These are phyloP conservation scores for Hybos culiciformis DNA, from an alignment of 2,888 invertebrate genomes.

Conservation along the genomic window DNA sequence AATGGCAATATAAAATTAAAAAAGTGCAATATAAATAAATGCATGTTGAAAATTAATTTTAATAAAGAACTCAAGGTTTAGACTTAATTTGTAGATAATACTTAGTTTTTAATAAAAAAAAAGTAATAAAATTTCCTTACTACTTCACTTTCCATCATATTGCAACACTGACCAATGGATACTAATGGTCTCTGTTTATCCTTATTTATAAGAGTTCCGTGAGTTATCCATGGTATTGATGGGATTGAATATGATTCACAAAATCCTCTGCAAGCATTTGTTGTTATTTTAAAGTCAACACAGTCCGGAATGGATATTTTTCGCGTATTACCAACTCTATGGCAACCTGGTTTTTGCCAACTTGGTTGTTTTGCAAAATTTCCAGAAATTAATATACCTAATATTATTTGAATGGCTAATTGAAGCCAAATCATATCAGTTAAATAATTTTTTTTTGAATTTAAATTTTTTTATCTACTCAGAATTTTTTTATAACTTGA, in stretches of 20 bases:
- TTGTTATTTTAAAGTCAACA: constrained; percentile 69
- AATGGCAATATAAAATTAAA: neutral
- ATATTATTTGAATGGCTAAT: constrained; percentile 6
- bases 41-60: neutral
- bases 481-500: no score
- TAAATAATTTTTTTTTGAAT: neutral
- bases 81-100: neutral
- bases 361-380: constrained; percentile 36
- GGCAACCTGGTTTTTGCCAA: constrained; percentile 70
- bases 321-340: constrained; percentile 67
- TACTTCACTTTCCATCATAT: constrained; percentile 78
- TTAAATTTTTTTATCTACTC: no score
- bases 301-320: constrained; percentile 73
- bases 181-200: constrained; percentile 52
- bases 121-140: constrained; percentile 40
- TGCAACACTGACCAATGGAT: constrained; percentile 77
- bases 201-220: constrained; percentile 26
- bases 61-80: neutral
- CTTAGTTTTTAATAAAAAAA: constrained; percentile 1
- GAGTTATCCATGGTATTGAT: constrained; percentile 39
- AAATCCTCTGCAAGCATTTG: constrained; percentile 77
- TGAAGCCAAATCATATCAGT: constrained; percentile 11
- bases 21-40: neutral
- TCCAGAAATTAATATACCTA: constrained; percentile 24
- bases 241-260: constrained; percentile 81